A percentile compares a stretch with the other conserved stretches of the same genome.
These are phyloP conservation scores for Oscheius sp. DNA, from an alignment of 2,888 invertebrate species.

Conservation along the genomic window DNA sequence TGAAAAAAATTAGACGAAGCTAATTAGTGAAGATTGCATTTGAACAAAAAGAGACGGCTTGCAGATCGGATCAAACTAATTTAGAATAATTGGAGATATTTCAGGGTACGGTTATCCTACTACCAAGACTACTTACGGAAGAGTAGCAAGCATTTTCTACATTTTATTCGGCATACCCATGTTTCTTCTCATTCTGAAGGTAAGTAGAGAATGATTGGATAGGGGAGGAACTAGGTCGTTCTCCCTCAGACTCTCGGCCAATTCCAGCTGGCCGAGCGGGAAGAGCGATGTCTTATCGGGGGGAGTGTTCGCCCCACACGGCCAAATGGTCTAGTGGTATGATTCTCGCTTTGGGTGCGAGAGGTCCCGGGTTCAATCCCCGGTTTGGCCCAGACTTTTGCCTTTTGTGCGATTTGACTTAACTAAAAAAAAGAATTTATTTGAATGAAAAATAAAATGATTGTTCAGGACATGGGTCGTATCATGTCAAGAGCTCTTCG, in stretches of 20 bases:
- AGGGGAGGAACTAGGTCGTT: constrained; percentile 39
- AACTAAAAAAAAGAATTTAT: too few species aligned
- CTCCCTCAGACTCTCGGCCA: too few species aligned
- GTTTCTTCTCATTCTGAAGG: constrained; percentile 68
- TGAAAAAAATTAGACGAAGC: constrained; percentile 26
- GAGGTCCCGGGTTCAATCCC: constrained; percentile 71
- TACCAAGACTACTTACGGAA: constrained; percentile 61
- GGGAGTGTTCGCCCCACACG: neutral
- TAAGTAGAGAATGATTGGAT: constrained; percentile 16
- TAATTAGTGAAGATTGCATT: constrained; percentile 18
- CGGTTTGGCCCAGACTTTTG: constrained; percentile 55
- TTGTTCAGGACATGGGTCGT: constrained; percentile 63
- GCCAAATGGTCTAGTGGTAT: constrained; percentile 39
- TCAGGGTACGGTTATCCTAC: constrained; percentile 71
- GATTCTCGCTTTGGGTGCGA: constrained; percentile 69
- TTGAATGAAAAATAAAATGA: too few species aligned
- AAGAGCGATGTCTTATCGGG: too few species aligned
- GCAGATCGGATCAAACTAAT: neutral
- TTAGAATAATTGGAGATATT: constrained; percentile 23
- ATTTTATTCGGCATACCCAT: constrained; percentile 71
- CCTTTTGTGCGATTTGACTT: neutral
- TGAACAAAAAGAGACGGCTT: neutral
- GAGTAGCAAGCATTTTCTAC: constrained; percentile 66
- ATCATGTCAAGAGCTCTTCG: constrained; percentile 62
- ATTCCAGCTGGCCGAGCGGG: too few species aligned